Percentiles rank a stretch among this genome's conserved stretches.
Conservation (phyloP, 2,797 vertebrate species). For the Pteropus rufus region DNA sequence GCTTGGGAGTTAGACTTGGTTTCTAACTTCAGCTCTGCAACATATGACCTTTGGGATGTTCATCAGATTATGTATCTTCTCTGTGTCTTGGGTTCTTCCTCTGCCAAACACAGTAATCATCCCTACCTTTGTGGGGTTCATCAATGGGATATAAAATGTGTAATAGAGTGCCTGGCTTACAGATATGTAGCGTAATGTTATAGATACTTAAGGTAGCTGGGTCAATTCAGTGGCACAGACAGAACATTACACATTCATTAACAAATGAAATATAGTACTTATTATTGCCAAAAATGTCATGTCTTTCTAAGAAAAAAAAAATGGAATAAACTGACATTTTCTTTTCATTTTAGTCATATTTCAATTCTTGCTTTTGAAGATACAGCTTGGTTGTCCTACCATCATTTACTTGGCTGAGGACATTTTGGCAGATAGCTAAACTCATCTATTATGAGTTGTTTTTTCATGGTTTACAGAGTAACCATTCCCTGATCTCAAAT, state of each 20-base stretch:
- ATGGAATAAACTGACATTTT: not conserved
- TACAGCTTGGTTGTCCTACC: not conserved
- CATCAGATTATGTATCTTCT: not conserved
- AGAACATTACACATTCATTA: not conserved
- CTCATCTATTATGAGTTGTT: not conserved
- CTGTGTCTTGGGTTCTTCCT: not conserved
- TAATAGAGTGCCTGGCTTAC: not conserved
- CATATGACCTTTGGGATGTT: not conserved
- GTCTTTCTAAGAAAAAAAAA: not conserved
- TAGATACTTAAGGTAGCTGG: not conserved
- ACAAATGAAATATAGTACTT: not conserved
- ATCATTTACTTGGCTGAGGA: not conserved
- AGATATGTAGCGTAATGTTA: not conserved
- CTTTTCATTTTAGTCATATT: not conserved
- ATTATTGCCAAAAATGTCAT: not conserved
- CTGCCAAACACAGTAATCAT: not conserved
- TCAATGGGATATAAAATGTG: not conserved
- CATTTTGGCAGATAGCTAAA: not conserved
- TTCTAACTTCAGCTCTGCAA: not conserved
- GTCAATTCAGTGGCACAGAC: not conserved
- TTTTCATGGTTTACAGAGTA: not conserved
- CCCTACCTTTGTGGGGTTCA: not conserved
- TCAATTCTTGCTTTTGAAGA: not conserved
- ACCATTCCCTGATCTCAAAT: not conserved
- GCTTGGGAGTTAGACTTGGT: not conserved